phyloP scores from a whole-genome alignment of 2,888 invertebrate genomes.

The Ceratothoa steindachneri region DNA sequence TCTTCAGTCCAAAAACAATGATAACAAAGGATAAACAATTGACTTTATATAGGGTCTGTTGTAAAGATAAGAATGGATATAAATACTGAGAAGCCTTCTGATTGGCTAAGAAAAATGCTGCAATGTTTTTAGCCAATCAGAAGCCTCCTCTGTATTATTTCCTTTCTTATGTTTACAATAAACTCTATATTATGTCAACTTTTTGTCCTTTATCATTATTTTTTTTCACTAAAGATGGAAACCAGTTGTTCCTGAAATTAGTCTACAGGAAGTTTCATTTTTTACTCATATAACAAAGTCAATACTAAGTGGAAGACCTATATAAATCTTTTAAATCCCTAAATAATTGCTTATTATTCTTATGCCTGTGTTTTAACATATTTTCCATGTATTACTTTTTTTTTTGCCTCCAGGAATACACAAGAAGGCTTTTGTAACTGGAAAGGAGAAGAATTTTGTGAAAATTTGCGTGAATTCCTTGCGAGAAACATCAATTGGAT shows the following conservation, averaged over 20 bases:
- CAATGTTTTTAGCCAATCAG: too few relatives aligned
- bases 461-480: constrained; percentile 63
- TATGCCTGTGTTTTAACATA: neutral
- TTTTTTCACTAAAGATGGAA: too few relatives aligned
- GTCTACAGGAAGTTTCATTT: neutral
- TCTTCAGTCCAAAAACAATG: too few relatives aligned
- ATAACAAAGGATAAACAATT: too few relatives aligned
- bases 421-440: constrained; percentile 47
- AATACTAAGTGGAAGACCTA: neutral
- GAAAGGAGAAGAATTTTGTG: constrained; percentile 60
- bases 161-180: too few relatives aligned
- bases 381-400: neutral
- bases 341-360: neutral
- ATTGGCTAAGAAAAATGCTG: too few relatives aligned
- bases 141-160: too few relatives aligned
- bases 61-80: too few relatives aligned
- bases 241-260: neutral
- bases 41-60: too few relatives aligned
- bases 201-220: too few relatives aligned
- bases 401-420: constrained; percentile 43
- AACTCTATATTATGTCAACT: too few relatives aligned
- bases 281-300: neutral
- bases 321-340: neutral
- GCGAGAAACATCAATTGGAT: constrained; percentile 63
- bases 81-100: too few relatives aligned